Evolutionary conservation across 2,113 vertebrate species (phyloP), one percentile per base, ranked within the genome.

Genomic region (Brienomyrus longianalis): DNA sequence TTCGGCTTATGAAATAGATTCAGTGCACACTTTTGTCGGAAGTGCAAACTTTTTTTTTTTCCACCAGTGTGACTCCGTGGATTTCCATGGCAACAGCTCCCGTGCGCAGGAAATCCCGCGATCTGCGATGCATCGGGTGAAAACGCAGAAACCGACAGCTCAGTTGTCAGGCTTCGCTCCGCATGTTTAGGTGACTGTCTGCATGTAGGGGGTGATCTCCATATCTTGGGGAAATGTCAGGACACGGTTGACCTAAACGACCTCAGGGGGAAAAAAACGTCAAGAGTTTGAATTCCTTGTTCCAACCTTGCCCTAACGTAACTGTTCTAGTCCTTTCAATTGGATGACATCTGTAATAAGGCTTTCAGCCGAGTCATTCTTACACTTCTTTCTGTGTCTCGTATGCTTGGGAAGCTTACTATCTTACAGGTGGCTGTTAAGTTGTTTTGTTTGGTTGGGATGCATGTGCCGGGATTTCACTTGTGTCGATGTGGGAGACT

Each of bases 61-160:
- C n/a, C 39, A 45, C 23, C 17, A 77, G 43, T n/a, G 43, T 62
- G 62, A 23, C 45, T 77, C 62, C 62, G 15, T 10, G 48, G 45
- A 52, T 88, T 77, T 88, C 88, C 88, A 88, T 77, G 88, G 88
- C 88, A 88, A 80, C 88, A 35, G 47, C 45, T 88, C 13, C 19
- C 74, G 17, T 8, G 17, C 74, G 35, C 74, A 80, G 74, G 5
- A 80, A 80, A 19, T 80, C 35, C 74, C 74, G 5, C n/a, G 31
- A 43, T 80, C 35, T 39, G 74, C 35, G 74, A 80, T 43, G 74
- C 35, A 15, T 10, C 35, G 15, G 19, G 74, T 43, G 74, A 17
- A 39, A 80, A 19, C 70, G 70, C 35, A 19, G 74, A 80, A 19
- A 80, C 4, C 1, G 5, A 11, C 74, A 43, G 35, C 35, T 43